A percentile compares a stretch with the other conserved stretches of the same genome.
phyloP scores from a whole-genome alignment of 2,888 invertebrate species.

The Meliscaeva auricollis region DNA sequence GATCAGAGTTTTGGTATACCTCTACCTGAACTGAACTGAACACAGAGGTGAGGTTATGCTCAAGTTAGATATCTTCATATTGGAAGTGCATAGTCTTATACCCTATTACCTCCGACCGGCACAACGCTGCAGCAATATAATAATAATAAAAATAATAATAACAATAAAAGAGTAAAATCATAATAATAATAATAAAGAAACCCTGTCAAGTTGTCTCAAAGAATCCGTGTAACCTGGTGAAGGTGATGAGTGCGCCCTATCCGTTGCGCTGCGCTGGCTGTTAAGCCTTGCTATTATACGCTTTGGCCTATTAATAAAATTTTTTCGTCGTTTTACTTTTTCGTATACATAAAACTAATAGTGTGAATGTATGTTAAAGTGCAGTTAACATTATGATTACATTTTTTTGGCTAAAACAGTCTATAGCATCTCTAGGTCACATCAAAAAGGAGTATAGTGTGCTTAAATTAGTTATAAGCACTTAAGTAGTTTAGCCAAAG shows the following conservation, averaged over 20 bases:
- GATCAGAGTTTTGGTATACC: constrained; percentile 64
- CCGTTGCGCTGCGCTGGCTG: no score
- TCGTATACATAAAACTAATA: not conserved
- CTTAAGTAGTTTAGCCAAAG: constrained; percentile 38
- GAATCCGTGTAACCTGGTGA: constrained; percentile 44
- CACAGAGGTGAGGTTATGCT: constrained; percentile 64
- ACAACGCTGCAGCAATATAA: constrained; percentile 46
- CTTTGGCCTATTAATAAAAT: constrained; percentile 13
- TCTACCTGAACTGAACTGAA: constrained; percentile 33
- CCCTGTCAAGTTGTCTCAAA: constrained; percentile 62
- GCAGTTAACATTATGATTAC: no score
- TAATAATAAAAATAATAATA: constrained; percentile 42
- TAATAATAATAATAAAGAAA: constrained; percentile 39
- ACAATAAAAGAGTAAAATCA: constrained; percentile 40
- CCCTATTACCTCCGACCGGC: constrained; percentile 61
- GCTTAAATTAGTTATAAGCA: not conserved
- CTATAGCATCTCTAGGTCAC: constrained; percentile 5
- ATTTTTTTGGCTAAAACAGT: not conserved
- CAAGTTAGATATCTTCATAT: constrained; percentile 54
- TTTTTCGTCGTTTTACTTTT: not conserved
- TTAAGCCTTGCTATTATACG: constrained; percentile 14
- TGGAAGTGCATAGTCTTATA: constrained; percentile 35
- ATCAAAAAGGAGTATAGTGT: not conserved
- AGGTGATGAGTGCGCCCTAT: constrained; percentile 62
- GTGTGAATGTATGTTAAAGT: no score